phyloP scores from a whole-genome alignment of 2,113 vertebrate species.

The Crotalus tigris region DNA sequence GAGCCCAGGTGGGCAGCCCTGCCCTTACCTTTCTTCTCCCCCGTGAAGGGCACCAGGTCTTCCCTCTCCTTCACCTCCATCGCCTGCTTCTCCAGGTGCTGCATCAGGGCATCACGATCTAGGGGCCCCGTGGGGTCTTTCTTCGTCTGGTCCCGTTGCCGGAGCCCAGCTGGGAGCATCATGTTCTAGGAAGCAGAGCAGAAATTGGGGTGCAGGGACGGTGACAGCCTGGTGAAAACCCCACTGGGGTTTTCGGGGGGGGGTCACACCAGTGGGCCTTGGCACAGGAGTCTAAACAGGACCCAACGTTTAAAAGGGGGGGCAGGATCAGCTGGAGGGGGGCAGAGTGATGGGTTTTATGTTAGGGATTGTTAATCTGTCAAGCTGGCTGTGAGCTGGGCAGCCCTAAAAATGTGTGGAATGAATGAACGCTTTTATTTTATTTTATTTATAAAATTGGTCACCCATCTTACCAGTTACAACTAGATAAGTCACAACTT shows the following conservation, averaged over 20 bases:
- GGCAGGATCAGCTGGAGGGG: no score
- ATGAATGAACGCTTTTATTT: no score
- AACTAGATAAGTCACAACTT: neutral
- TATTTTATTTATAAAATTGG: neutral
- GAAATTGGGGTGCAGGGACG: neutral
- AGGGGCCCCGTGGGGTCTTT: conserved; percentile 84
- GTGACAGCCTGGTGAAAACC: neutral
- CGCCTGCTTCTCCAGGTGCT: conserved; percentile 89
- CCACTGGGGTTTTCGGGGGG: neutral
- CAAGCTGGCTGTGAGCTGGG: no score
- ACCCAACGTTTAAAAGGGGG: neutral
- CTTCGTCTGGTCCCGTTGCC: conserved; percentile 92
- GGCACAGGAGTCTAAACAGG: neutral
- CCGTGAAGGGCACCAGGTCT: conserved; percentile 90
- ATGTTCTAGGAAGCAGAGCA: conserved; percentile 77
- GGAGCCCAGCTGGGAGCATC: conserved; percentile 85
- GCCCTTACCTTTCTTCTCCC: conserved; percentile 85
- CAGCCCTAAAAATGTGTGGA: neutral
- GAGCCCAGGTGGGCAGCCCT: fast-evolving
- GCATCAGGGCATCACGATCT: conserved; percentile 83
- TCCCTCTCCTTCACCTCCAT: conserved; percentile 80
- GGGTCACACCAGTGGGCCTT: neutral
- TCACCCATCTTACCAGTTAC: neutral
- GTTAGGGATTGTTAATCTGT: neutral
- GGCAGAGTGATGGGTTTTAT: neutral